Percentiles rank a stretch among this genome's conserved stretches.
These are phyloP conservation scores for Aporrectodea caliginosa DNA, from an alignment of 1,140 invertebrate species.

Conservation along the genomic window DNA sequence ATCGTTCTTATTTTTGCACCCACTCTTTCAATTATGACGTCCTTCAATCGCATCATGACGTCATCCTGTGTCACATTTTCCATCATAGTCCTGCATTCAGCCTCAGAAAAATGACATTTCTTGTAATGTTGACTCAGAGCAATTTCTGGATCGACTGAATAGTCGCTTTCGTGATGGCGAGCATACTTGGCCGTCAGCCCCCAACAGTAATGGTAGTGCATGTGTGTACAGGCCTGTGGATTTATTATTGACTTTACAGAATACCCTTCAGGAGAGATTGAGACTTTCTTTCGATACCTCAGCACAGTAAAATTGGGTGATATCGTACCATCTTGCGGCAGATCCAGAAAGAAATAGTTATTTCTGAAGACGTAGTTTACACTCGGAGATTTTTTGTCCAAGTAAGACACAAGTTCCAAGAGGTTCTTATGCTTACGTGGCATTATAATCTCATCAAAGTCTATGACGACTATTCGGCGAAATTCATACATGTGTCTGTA, in stretches of 20 bases:
- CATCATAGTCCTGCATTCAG: background rate
- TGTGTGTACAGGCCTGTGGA: conserved; percentile 18
- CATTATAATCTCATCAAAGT: conserved; percentile 35
- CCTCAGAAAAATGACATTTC: background rate
- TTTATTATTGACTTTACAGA: conserved; percentile 28
- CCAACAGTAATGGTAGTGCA: conserved; percentile 33
- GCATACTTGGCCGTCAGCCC: background rate
- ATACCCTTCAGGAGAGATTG: conserved; percentile 4
- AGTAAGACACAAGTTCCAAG: conserved; percentile 5
- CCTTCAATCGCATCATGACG: background rate
- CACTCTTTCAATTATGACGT: background rate
- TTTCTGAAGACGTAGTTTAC: background rate
- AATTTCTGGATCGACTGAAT: background rate
- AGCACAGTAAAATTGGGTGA: background rate
- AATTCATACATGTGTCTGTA: conserved; percentile 33
- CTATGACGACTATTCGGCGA: conserved; percentile 28
- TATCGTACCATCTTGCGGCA: background rate
- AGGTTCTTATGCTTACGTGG: conserved; percentile 24
- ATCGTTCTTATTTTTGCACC: background rate
- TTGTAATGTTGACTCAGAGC: background rate
- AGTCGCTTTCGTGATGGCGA: too few relatives aligned
- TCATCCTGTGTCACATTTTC: background rate
- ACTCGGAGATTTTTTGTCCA: background rate
- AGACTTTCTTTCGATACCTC: background rate
- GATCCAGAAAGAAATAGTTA: conserved; percentile 1